phyloP scores from a whole-genome alignment of 2,797 vertebrate genomes.

The Cephalopachus bancanus region DNA sequence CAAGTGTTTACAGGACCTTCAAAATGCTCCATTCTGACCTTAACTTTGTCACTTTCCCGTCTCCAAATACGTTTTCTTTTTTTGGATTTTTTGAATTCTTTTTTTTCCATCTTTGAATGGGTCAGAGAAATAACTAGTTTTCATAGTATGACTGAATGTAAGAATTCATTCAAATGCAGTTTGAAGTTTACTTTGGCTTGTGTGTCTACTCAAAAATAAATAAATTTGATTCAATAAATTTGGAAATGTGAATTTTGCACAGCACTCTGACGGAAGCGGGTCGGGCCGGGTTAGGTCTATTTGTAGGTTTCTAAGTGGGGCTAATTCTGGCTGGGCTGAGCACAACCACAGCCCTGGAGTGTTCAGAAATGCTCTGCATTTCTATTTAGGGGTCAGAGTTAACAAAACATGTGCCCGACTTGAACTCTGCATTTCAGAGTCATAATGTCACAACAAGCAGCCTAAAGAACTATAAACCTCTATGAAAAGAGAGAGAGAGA shows the following conservation, averaged over 20 bases:
- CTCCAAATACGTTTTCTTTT: slow-evolving; percentile 33
- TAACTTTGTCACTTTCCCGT: slow-evolving; percentile 48
- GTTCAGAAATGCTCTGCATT: slow-evolving; percentile 69
- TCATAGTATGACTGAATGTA: neutral
- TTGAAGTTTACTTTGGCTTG: slow-evolving; percentile 74
- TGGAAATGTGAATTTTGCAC: slow-evolving; percentile 65
- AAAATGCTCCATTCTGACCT: neutral
- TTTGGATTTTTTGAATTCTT: slow-evolving; percentile 3
- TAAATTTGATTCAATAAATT: slow-evolving; percentile 70
- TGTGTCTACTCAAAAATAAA: slow-evolving; percentile 69
- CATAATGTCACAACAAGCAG: neutral
- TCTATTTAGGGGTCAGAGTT: slow-evolving; percentile 71
- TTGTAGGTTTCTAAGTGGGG: slow-evolving; percentile 72
- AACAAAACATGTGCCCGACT: slow-evolving; percentile 68
- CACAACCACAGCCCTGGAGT: slow-evolving; percentile 23
- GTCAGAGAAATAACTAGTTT: slow-evolving; percentile 4
- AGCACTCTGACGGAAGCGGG: slow-evolving; percentile 53
- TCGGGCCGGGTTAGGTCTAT: slow-evolving; percentile 54
- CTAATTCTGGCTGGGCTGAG: slow-evolving; percentile 70
- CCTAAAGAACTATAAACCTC: neutral
- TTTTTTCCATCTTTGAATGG: neutral
- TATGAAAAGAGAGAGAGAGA: neutral
- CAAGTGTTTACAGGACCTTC: neutral
- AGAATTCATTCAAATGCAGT: slow-evolving; percentile 66
- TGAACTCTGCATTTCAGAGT: slow-evolving; percentile 50